Evolutionary conservation across 1,140 invertebrate genomes (phyloP), one percentile per base, ranked within the genome.

Genomic region (Octopus sinensis): DNA sequence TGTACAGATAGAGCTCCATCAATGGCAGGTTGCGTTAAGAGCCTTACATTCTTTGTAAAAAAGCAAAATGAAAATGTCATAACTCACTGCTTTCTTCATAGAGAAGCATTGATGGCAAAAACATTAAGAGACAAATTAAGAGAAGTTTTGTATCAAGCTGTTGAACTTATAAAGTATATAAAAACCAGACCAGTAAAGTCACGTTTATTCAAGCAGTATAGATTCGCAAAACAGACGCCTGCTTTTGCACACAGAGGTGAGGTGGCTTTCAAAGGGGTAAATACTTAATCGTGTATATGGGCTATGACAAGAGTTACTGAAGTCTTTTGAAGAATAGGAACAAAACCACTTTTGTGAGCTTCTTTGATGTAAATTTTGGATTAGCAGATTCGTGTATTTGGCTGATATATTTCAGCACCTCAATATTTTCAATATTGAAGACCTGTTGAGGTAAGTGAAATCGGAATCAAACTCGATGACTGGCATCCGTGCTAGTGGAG

Each of bases 1-100:
- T 68, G 62, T n/a, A 68, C n/a, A n/a, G 62, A 68, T 68, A 3
- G n/a, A 13, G 62, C 62, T 68, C 62, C 62, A 68, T 30, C 17
- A 23, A 76, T 76, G 75, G 23, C 4, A 10, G 4, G 75, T 10
- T 12, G 2, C 43, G 23, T 17, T 51, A 76, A 76, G 23, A 23
- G 75, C 10, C 9, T 76, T 51, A 17, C 23, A n/a, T 23, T 1
- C 9, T 23, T 76, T 51, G 23, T 51, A 76, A 76, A 76, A 30
- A 30, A 76, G 23, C 75, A 76, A 23, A 76, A 76, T 76, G 9
- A 76, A 30, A 30, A 76, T 76, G 43, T 68, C 62, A 68, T n/a
- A 68, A 68, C n/a, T 68, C 62, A 68, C n/a, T 68, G 62, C 62
- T 23, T 76, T n/a, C 17, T 4, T 76, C 75, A 2, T 51, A 2